phyloP scores from a whole-genome alignment of 2,888 invertebrate species.

The Xestobium rufovillosum region DNA sequence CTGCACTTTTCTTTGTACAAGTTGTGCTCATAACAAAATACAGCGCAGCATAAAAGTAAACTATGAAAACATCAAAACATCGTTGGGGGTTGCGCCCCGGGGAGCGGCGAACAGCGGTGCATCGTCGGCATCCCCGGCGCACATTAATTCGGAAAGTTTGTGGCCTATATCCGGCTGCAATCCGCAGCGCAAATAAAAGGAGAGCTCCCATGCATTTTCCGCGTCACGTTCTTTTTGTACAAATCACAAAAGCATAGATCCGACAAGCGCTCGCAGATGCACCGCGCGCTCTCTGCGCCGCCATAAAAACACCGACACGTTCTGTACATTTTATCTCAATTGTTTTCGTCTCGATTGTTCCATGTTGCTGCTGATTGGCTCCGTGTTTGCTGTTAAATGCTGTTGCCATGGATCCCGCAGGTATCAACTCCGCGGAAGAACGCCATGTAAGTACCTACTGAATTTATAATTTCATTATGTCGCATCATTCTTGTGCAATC shows the following conservation, averaged over 20 bases:
- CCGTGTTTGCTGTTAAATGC: conserved; percentile 31
- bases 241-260: conserved; percentile 36
- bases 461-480: conserved; percentile 13
- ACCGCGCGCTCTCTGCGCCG: no score
- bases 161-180: conserved; percentile 23
- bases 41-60: no score
- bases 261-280: conserved; percentile 33
- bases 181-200: conserved; percentile 22
- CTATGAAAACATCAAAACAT: no score
- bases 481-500: no score
- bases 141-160: conserved; percentile 27
- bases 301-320: conserved; percentile 36
- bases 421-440: conserved; percentile 57
- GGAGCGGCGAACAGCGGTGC: no score
- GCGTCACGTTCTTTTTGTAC: conserved; percentile 35
- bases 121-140: no score
- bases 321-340: conserved; percentile 41
- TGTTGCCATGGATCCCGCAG: conserved; percentile 43
- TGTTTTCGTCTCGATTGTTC: conserved; percentile 46
- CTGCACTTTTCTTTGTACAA: no score
- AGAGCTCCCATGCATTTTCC: conserved; percentile 30
- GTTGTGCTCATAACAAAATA: no score
- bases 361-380: conserved; percentile 43
- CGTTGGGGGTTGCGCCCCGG: no score
- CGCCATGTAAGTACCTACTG: conserved; percentile 53